Conservation (phyloP, 1,140 invertebrate genomes). For the Teleogryllus occipitalis region DNA sequence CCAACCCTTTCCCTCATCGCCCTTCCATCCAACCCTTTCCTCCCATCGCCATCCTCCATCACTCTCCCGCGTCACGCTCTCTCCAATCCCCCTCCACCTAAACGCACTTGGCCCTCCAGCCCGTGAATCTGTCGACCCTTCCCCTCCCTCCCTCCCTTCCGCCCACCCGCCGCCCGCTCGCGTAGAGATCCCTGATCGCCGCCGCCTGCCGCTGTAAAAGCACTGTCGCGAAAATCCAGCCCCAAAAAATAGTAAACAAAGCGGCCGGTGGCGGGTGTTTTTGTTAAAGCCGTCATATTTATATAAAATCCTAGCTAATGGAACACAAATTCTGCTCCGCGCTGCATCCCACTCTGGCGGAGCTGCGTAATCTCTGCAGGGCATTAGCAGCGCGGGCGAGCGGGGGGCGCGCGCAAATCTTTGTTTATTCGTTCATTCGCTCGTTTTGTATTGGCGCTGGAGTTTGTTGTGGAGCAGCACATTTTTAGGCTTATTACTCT, state of each 20-base stretch:
- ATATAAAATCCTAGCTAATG: constrained; percentile 1
- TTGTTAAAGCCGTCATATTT: background rate
- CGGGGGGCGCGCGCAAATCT: background rate
- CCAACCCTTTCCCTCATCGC: too few relatives aligned
- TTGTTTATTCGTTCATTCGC: background rate
- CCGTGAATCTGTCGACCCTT: too few relatives aligned
- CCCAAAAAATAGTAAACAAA: background rate
- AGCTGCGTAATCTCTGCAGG: background rate
- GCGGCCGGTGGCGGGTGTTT: background rate
- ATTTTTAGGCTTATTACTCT: background rate
- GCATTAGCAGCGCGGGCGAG: background rate
- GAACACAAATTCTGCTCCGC: background rate
- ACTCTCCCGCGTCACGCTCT: too few relatives aligned
- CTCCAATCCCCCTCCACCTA: too few relatives aligned
- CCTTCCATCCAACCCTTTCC: too few relatives aligned
- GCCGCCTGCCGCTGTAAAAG: background rate
- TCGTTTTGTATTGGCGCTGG: background rate
- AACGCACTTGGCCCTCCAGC: too few relatives aligned
- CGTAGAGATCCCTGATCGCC: background rate
- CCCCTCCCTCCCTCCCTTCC: too few relatives aligned
- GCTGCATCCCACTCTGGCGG: too few relatives aligned
- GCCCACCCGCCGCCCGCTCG: too few relatives aligned
- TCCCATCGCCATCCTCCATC: too few relatives aligned
- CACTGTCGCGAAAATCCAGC: background rate
- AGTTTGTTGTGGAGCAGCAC: background rate